phyloP scores from a whole-genome alignment of 2,797 vertebrate genomes.

The Petrocephalus schoutedeni region DNA sequence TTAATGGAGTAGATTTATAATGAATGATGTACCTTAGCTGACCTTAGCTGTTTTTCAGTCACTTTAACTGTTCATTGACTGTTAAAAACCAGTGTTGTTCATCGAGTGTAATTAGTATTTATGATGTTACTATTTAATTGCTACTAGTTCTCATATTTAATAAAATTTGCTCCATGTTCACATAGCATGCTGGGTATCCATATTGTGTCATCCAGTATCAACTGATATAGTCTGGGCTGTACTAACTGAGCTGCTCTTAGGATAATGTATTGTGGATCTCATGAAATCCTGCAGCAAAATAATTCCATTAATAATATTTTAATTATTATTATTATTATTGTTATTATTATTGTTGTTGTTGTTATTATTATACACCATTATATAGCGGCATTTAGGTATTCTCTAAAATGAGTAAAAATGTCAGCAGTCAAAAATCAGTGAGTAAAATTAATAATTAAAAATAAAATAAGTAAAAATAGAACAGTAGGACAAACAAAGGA shows the following conservation, averaged over 20 bases:
- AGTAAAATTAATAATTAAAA: not conserved
- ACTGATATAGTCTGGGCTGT: not conserved
- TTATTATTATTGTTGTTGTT: too few species aligned
- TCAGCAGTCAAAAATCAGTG: not conserved
- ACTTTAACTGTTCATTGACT: not conserved
- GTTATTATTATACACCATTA: not conserved
- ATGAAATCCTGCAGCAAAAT: not conserved
- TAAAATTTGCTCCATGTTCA: not conserved
- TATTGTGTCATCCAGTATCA: not conserved
- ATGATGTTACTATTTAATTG: not conserved
- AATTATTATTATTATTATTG: too few species aligned
- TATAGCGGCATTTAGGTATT: not conserved
- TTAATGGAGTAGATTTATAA: not conserved
- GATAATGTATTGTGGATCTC: not conserved
- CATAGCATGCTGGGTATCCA: not conserved
- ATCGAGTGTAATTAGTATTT: not conserved
- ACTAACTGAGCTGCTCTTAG: too few species aligned
- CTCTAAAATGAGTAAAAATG: not conserved
- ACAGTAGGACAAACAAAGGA: not conserved
- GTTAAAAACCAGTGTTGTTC: not conserved
- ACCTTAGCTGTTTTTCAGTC: not conserved
- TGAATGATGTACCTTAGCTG: not conserved
- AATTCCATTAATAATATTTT: not conserved
- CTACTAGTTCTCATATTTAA: not conserved
- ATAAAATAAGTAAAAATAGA: not conserved